Conservation (phyloP, 1,140 invertebrate genomes). For the Euborellia annulipes region DNA sequence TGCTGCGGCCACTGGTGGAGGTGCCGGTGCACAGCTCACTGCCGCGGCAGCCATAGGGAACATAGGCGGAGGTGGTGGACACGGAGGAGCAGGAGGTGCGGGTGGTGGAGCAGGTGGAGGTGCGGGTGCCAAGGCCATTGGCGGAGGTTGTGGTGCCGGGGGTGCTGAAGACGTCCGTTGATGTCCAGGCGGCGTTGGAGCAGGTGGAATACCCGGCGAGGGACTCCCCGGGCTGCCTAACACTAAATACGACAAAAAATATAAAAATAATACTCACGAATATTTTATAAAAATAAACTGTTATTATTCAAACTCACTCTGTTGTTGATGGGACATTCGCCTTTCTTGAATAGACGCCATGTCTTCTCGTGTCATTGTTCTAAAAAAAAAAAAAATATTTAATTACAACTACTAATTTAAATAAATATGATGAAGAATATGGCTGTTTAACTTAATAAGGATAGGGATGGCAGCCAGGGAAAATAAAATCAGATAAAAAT, state of each 20-base stretch:
- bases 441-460: too few species aligned
- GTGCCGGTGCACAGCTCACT: constrained; percentile 33
- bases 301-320: constrained; percentile 9
- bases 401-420: too few species aligned
- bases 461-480: too few species aligned
- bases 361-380: constrained; percentile 77
- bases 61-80: constrained; percentile 22
- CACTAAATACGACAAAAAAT: constrained; percentile 23
- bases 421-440: too few species aligned
- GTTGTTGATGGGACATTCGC: constrained; percentile 40
- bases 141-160: constrained; percentile 35
- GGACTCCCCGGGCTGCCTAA: constrained; percentile 30
- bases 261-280: background rate
- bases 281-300: too few species aligned
- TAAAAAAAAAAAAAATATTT: too few species aligned
- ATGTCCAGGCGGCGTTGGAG: constrained; percentile 31
- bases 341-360: constrained; percentile 67
- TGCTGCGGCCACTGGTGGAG: constrained; percentile 29
- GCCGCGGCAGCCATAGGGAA: too few species aligned
- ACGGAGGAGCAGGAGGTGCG: constrained; percentile 24
- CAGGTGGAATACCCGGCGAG: constrained; percentile 29
- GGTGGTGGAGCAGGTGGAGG: constrained; percentile 39
- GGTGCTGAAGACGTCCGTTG: constrained; percentile 42
- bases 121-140: constrained; percentile 34
- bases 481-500: too few species aligned